Conservation (phyloP, 2,113 vertebrate species). For the Trichomycterus rosablanca region DNA sequence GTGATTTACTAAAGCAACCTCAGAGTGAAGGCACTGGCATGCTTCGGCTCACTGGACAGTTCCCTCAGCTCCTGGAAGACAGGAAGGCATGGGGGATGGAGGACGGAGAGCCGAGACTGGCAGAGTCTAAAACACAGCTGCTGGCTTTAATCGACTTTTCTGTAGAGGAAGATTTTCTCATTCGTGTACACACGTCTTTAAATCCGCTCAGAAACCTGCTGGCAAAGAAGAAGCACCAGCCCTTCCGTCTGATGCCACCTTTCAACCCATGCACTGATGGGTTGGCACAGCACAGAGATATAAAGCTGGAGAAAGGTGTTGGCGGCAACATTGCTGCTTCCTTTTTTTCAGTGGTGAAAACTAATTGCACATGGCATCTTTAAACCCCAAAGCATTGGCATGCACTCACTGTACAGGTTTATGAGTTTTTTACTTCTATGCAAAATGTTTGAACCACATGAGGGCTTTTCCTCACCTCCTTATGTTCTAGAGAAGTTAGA, state of each 20-base stretch:
- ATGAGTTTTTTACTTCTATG: too few species aligned
- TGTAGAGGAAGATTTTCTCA: conserved; percentile 64
- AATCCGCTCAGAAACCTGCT: conserved; percentile 66
- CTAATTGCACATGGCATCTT: conserved; percentile 63
- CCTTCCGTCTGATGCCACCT: conserved; percentile 63
- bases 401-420: too few species aligned
- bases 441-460: too few species aligned
- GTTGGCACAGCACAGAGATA: conserved; percentile 52
- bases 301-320: conserved; percentile 54
- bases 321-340: conserved; percentile 50
- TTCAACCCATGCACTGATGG: conserved; percentile 61
- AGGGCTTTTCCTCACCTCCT: too few species aligned
- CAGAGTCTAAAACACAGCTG: conserved; percentile 71
- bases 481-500: too few species aligned
- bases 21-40: conserved; percentile 40
- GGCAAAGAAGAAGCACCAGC: conserved; percentile 57
- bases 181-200: conserved; percentile 63
- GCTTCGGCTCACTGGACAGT: conserved; percentile 45
- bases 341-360: conserved; percentile 52
- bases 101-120: conserved; percentile 54
- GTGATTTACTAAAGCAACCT: conserved; percentile 54
- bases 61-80: conserved; percentile 47
- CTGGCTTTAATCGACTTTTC: conserved; percentile 72
- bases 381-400: conserved; percentile 60
- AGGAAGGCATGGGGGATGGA: too few species aligned